Evolutionary conservation across 2,888 invertebrate genomes (phyloP).

Genomic region (Nemoura dubitans): DNA sequence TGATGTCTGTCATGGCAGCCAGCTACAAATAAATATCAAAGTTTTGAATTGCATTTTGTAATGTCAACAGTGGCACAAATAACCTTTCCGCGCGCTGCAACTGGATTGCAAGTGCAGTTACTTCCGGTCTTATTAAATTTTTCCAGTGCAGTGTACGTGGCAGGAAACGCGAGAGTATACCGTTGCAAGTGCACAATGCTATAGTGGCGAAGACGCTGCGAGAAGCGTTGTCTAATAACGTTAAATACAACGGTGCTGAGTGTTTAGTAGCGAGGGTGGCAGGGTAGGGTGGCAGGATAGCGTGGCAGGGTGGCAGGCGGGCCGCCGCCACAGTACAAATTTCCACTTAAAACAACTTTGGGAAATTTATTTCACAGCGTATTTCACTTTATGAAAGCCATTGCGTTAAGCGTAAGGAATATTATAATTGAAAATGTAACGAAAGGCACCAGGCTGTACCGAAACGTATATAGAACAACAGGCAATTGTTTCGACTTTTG

Average conservation of each 20-base stretch:
- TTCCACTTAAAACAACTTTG: conserved; percentile 23
- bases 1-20: not conserved
- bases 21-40: not conserved
- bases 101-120: not conserved
- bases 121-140: not conserved
- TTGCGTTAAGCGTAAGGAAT: not conserved
- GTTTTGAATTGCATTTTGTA: not conserved
- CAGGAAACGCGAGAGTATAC: not conserved
- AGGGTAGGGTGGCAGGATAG: not conserved
- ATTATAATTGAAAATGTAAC: not conserved
- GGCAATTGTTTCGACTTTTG: not conserved
- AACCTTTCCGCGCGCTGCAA: not conserved
- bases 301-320: not conserved
- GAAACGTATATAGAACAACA: not conserved
- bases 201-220: not conserved
- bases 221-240: not conserved
- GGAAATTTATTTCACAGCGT: conserved; percentile 25
- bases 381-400: conserved; percentile 22
- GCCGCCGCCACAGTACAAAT: not conserved
- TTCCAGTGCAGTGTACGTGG: not conserved
- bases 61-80: not conserved
- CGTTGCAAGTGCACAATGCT: not conserved
- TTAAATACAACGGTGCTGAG: not conserved
- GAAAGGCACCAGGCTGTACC: not conserved
- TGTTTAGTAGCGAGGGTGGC: not conserved